Evolutionary conservation across 2,888 invertebrate species (phyloP).

Genomic region (Idaea straminata): DNA sequence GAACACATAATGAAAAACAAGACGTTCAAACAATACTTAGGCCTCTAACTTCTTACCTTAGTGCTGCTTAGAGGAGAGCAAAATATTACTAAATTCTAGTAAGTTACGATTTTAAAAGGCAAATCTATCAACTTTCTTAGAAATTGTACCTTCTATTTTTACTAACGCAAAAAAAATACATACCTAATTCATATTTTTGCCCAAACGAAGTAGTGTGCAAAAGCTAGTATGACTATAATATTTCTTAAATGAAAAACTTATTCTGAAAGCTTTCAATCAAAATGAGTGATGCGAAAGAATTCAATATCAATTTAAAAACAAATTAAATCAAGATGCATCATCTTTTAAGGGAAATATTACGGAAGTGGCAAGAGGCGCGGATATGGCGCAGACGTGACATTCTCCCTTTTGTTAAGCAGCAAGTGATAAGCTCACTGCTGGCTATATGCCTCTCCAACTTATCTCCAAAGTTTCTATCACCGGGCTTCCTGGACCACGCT

Average conservation of each 20-base stretch:
- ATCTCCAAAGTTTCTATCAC: neutral
- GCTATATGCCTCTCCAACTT: neutral
- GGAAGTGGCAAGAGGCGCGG: constrained; percentile 4
- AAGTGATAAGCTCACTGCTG: neutral
- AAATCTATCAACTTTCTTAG: too few species aligned
- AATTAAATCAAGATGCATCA: neutral
- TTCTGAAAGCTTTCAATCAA: neutral
- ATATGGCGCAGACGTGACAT: constrained; percentile 4
- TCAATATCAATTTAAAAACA: neutral
- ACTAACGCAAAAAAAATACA: too few species aligned
- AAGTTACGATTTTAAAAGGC: too few species aligned
- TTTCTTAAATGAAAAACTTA: neutral
- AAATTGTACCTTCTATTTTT: too few species aligned
- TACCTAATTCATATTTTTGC: too few species aligned
- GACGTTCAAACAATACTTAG: too few species aligned
- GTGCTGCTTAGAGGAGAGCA: too few species aligned
- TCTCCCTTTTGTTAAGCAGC: neutral
- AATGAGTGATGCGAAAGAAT: constrained; percentile 1
- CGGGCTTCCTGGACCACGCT: too few species aligned
- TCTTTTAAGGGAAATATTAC: neutral
- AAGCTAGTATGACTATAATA: neutral
- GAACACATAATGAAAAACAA: too few species aligned
- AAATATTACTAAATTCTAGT: too few species aligned
- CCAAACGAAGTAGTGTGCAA: too few species aligned
- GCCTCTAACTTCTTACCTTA: too few species aligned